Evolutionary conservation across 2,797 vertebrate species (phyloP), one percentile per base, ranked within the genome.

Genomic region (Uromys caudimaculatus): DNA sequence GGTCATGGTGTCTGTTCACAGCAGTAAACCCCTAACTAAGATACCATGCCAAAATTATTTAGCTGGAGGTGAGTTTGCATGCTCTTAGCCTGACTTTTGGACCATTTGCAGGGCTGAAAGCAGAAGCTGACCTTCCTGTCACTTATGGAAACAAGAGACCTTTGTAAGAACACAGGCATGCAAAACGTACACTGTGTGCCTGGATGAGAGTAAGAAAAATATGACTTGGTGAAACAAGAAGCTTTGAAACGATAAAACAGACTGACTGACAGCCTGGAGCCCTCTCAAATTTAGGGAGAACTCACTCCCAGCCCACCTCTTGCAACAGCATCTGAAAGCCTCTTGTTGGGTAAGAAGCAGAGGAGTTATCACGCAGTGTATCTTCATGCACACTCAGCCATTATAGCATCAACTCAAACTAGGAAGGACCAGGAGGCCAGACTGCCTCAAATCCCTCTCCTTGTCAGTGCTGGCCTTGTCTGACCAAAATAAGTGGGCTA

Each of bases 331-430:
- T 47, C 41, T 62, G 23, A 35, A 69, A 78, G 23, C 4, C 13
- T 10, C n/a, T 32, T 38, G 29, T 16, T 0, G 38, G 0, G 32
- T 50, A n/a, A 64, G 38, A 60, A 47, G 76, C 58, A 35, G 2
- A 2, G 6, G 6, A 13, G 3, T 6, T 52, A 2, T 62, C 38
- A 77, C 1, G 32, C 2, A 67, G 10, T 3, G 35, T 6, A 13
- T n/a, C 24, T 54, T 6, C 11, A 7, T 5, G 27, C 13, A 38
- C 3, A 60, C 56, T 29, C 56, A 62, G 24, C 38, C 12, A 44
- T 82, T 23, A 29, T 60, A n/a, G 29, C 2, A 4, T n/a, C 41
- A 73, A 32, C 21, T 13, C 50, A 60, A 77, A n/a, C n/a, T 32
- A 50, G 32, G 23, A 35, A 71, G 16, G 24, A 62, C 27, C 69